A percentile compares a stretch with the other conserved stretches of the same genome.
Conservation (phyloP, 2,113 vertebrate genomes). For the Hemiprocne comata region DNA sequence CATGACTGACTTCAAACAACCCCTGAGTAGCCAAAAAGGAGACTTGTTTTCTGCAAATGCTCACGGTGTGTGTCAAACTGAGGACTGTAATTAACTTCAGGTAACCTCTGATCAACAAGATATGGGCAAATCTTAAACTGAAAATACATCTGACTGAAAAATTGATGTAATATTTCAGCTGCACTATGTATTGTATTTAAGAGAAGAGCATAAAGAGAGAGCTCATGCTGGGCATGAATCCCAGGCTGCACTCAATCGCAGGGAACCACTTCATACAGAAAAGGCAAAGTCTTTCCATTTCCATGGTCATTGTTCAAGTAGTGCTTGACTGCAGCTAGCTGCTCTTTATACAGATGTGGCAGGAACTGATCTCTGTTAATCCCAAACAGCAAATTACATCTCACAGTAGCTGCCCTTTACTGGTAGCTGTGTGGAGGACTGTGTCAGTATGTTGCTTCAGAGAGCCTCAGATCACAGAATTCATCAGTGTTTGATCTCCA, state of each 20-base stretch:
- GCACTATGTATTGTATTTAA: not conserved
- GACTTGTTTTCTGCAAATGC: not conserved
- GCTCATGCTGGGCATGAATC: not conserved
- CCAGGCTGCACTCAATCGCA: not conserved
- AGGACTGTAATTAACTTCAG: not conserved
- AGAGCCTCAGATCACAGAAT: not conserved
- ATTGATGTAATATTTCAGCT: not conserved
- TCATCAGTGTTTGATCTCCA: not conserved
- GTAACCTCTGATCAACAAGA: not conserved
- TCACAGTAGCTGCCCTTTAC: not conserved
- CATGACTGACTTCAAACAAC: not conserved
- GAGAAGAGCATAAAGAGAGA: not conserved
- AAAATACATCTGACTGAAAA: not conserved
- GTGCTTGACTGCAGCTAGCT: not conserved
- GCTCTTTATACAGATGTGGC: not conserved
- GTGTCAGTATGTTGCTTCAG: not conserved
- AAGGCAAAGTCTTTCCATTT: not conserved
- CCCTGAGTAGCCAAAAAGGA: not conserved
- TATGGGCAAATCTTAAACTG: not conserved
- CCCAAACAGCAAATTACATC: not conserved
- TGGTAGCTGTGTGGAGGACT: not conserved
- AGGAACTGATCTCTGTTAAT: not conserved
- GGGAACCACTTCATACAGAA: not conserved
- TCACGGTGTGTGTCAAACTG: not conserved
- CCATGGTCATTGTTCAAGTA: not conserved